Evolutionary conservation across 2,888 invertebrate species (phyloP), one percentile per base, ranked within the genome.

Genomic region (Clusia tigrina): DNA sequence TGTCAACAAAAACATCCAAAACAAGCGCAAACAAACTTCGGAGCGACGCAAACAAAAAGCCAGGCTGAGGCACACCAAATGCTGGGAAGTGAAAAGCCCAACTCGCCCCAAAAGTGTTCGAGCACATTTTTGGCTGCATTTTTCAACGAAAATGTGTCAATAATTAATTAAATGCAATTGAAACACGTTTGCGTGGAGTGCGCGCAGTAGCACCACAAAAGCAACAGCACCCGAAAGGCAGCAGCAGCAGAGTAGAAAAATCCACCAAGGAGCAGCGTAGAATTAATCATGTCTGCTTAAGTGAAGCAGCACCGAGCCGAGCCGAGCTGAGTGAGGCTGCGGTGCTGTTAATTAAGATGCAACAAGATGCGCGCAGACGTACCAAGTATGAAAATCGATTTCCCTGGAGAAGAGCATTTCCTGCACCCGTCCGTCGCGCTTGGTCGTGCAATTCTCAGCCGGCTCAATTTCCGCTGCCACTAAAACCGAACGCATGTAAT

Each of bases 151-250:
- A 78, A 80, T 79, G 79, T 80, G 81, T 81, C 78, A 80, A 78
- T 80, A 81, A 80, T 81, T 81, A 81, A 81, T 81, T 81, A 78
- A 71, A 80, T 80, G 78, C 75, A 80, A 80, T 79, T 80, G 77
- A 78, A 74, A 69, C 72, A 70, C 68, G 68, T 68, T 66, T 42
- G 42, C n/a, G 32, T n/a, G n/a, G n/a, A n/a, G n/a, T n/a, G n/a
- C n/a, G n/a, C n/a, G n/a, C n/a, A n/a, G n/a, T n/a, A n/a, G n/a
- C n/a, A n/a, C n/a, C n/a, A n/a, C n/a, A n/a, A n/a, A n/a, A n/a
- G n/a, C n/a, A n/a, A n/a, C n/a, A n/a, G n/a, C n/a, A n/a, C n/a
- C n/a, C n/a, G n/a, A n/a, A n/a, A n/a, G n/a, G n/a, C n/a, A n/a
- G n/a, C n/a, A n/a, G n/a, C n/a, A n/a, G n/a, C n/a, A n/a, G n/a